Base-by-base conservation (phyloP, 1,140 invertebrate species). In the Drosophila lacertosa region DNA sequence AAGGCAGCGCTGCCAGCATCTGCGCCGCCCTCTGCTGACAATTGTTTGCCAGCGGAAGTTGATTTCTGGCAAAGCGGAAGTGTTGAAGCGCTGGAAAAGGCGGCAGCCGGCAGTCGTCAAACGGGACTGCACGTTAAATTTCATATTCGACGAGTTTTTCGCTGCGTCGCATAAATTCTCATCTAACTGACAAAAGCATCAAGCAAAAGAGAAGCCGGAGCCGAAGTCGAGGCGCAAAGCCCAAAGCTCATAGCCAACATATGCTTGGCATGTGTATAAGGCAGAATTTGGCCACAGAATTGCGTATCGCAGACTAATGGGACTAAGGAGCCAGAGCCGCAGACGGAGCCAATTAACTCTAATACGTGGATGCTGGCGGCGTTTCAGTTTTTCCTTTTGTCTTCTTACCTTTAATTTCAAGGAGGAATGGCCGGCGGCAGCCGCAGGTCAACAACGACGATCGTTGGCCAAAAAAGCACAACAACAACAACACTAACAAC, bases 11-110 rank as follows among this genome's bases (percentile, higher is more conserved):
- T 22, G 6, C 10, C 60, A 60, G 35, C 64, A 16, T 37, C 18
- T 4, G 7, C n/a, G 37, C 4, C 20, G n/a, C 22, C 24, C 18
- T 55, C 55, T 15, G 39, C 81, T 74, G 42, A 70, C 77, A 81
- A 84, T 86, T 86, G 73, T 84, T 66, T 79, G 77, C 66, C 51
- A 55, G 72, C 81, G 80, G 80, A 84, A 81, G 80, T 76, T 76
- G 68, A 81, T 84, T 77, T 84, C 77, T 55, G 64, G 68, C 77
- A 77, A 76, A 60, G 50, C 81, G 80, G 77, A 84, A 84, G 80
- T 81, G 81, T 73, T 86, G 60, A 48, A 59, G 64, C 64, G 53
- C 29, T 58, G 62, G 45, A 57, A 50, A 45, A 54, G 33, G 48
- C 26, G 40, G 45, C 37, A 50, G 32, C 22, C 18, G 50, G 16